Base-by-base conservation (phyloP, 2,113 vertebrate species). In the Anarhynchus alexandrinus region DNA sequence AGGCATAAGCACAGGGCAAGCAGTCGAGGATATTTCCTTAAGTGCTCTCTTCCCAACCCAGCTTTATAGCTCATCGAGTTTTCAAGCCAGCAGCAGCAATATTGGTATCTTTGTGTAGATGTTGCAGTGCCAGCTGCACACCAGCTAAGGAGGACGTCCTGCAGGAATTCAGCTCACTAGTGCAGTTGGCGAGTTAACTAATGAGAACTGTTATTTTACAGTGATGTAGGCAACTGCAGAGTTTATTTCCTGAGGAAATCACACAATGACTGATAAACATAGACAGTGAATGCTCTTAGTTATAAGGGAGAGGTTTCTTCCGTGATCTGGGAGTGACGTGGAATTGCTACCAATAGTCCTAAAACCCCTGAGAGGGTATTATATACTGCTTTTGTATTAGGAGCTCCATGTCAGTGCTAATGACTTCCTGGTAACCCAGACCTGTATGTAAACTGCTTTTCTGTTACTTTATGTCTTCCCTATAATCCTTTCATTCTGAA, bases 401-500 rank as follows among this genome's bases (percentile, higher is more conserved):
- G 40, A 85, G 54, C 34, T 51, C 66, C 16, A 2, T 51, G 66
- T 57, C 81, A 90, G 36, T 36, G 43, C 62, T 85, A 54, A 43
- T 54, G 78, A 49, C 74, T 93, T 82, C 51, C 54, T 66, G 32
- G 66, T 61, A 82, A 94, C 82, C 58, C 82, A 66, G 84, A 58
- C 70, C 82, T 38, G 9, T 17, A 38, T 8, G 45, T 72, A 88
- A 93, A 96, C 78, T 66, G 74, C 32, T 82, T 90, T 76, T 69
- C 78, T 95, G 58, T 77, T 88, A 87, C 79, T 94, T 93, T 93
- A 80, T 76, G 34, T 51, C 74, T 86, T 94, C 78, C 49, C 58
- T 91, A 90, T 87, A 95, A 96, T 96, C 69, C 65, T 74, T 88
- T 90, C 87, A 66, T 90, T 94, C 78, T 69, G 49, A 96, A 94